phyloP scores from a whole-genome alignment of 2,113 vertebrate species.

The Numenius arquata region DNA sequence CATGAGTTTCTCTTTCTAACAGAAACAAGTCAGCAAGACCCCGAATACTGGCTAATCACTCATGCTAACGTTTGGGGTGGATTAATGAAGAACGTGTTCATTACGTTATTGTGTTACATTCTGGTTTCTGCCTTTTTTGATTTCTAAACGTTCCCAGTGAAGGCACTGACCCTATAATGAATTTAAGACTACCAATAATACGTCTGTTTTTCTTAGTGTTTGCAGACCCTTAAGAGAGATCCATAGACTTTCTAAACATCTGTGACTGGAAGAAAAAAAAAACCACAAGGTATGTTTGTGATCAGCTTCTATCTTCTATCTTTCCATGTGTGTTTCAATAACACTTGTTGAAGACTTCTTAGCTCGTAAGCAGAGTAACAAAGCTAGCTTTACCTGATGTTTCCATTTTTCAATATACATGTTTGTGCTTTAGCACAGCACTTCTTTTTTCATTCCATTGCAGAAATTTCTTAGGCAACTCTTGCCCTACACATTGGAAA shows the following conservation, averaged over 20 bases:
- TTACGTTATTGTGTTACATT: background rate
- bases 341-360: background rate
- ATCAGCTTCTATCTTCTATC: background rate
- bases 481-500: background rate
- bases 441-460: background rate
- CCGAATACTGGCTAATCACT: background rate
- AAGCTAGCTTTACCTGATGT: background rate
- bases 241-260: background rate
- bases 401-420: background rate
- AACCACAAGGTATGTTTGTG: background rate
- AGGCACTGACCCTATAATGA: background rate
- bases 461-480: background rate
- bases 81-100: background rate
- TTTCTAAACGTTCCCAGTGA: background rate
- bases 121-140: background rate
- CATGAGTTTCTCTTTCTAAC: background rate
- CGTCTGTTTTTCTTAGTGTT: background rate
- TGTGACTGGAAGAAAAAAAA: background rate
- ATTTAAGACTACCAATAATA: background rate
- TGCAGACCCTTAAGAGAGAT: background rate
- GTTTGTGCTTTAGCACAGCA: background rate
- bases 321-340: background rate
- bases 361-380: background rate
- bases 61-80: background rate
- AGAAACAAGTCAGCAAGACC: background rate